Evolutionary conservation across 2,113 vertebrate genomes (phyloP).

Genomic region (Puma concolor): DNA sequence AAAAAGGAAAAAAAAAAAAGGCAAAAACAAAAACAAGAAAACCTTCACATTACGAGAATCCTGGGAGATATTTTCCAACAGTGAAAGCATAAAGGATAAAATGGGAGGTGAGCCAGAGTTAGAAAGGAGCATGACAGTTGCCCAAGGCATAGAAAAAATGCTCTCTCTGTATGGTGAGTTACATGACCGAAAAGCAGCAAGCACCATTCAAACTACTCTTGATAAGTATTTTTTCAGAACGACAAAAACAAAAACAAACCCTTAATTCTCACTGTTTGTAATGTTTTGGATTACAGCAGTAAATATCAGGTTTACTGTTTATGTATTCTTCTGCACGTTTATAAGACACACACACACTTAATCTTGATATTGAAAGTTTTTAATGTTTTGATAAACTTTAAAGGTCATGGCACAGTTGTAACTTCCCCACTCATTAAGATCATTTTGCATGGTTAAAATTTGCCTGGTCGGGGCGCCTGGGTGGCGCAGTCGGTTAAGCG

Average conservation of each 20-base stretch:
- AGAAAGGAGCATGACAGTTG: not conserved
- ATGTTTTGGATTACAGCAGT: not conserved
- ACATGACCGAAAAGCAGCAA: not conserved
- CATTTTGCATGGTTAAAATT: not conserved
- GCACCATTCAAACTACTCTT: not conserved
- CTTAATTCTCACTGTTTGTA: not conserved
- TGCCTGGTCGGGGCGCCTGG: too few relatives aligned
- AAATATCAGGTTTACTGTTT: not conserved
- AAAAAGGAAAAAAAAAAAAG: not conserved
- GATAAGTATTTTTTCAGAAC: not conserved
- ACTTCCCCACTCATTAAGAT: not conserved
- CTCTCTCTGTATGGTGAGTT: not conserved
- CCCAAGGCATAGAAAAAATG: not conserved
- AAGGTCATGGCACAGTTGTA: not conserved
- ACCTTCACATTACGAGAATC: not conserved
- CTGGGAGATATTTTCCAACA: not conserved
- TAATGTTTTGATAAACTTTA: not conserved
- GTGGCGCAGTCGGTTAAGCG: too few relatives aligned
- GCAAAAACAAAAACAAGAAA: not conserved
- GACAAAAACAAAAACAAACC: not conserved
- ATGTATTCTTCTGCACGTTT: not conserved
- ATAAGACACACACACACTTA: not conserved
- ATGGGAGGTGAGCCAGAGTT: not conserved
- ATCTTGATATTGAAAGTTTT: not conserved
- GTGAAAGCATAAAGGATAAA: not conserved